Conservation (phyloP, 2,888 invertebrate genomes). For the Agonopterix alstromeriana region DNA sequence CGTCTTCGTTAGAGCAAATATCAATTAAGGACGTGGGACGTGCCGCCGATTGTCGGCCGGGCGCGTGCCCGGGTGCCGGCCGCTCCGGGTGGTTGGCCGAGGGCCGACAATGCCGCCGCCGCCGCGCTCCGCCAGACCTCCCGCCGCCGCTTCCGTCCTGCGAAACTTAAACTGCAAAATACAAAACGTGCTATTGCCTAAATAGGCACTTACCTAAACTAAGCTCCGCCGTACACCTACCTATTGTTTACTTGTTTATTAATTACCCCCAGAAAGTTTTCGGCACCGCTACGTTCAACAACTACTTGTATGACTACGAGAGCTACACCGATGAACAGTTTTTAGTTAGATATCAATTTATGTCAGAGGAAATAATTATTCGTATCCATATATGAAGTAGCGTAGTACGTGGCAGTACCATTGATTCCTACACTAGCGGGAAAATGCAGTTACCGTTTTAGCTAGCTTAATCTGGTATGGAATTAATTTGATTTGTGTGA, state of each 20-base stretch:
- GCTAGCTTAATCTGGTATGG: too few species aligned
- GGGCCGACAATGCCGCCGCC: constrained; percentile 4
- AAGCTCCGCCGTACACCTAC: constrained; percentile 39
- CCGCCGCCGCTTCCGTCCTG: constrained; percentile 12
- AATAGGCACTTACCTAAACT: constrained; percentile 58
- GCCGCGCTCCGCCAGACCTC: constrained; percentile 3
- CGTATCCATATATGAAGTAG: too few species aligned
- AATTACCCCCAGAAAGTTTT: constrained; percentile 43
- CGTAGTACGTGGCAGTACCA: too few species aligned
- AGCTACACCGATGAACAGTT: background rate
- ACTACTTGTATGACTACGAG: background rate
- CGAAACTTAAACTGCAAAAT: constrained; percentile 48
- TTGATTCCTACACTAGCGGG: too few species aligned
- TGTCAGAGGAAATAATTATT: too few species aligned
- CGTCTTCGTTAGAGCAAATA: constrained; percentile 50
- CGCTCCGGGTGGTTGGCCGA: constrained; percentile 7
- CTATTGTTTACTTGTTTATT: constrained; percentile 58
- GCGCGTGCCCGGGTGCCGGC: constrained; percentile 30
- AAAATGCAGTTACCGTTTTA: too few species aligned
- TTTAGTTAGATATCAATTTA: too few species aligned
- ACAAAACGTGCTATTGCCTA: constrained; percentile 67
- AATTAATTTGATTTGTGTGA: constrained; percentile 7
- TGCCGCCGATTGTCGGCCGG: constrained; percentile 34
- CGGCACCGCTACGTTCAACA: constrained; percentile 18
- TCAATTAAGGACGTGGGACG: constrained; percentile 55